phyloP scores from a whole-genome alignment of 2,888 invertebrate genomes.

The Polydrusus cervinus region DNA sequence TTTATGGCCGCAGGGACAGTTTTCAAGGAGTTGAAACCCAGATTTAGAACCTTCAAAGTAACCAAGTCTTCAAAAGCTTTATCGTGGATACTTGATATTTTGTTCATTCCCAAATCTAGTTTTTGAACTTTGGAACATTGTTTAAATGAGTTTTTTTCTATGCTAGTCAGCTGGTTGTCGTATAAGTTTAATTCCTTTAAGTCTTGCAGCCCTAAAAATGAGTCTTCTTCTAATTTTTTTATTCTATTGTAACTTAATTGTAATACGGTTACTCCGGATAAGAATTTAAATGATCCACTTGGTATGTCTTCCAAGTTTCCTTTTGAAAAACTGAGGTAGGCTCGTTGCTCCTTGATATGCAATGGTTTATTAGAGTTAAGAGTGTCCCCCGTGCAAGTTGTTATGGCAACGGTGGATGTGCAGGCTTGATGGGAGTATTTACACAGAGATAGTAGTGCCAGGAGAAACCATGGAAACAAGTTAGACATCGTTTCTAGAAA shows the following conservation, averaged over 20 bases:
- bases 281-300: conserved; percentile 28
- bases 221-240: conserved; percentile 49
- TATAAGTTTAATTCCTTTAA: conserved; percentile 58
- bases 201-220: conserved; percentile 51
- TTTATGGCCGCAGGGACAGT: conserved; percentile 59
- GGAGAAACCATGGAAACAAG: neutral
- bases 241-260: conserved; percentile 60
- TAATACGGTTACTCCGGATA: conserved; percentile 50
- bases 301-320: conserved; percentile 41
- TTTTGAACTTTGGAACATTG: conserved; percentile 51
- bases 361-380: conserved; percentile 31
- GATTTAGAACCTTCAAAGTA: conserved; percentile 60
- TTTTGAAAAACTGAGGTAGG: conserved; percentile 32
- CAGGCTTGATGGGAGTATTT: conserved; percentile 21
- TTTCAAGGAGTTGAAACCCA: conserved; percentile 62
- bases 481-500: too few relatives aligned
- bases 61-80: conserved; percentile 54
- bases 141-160: conserved; percentile 36
- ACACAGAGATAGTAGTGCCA: neutral
- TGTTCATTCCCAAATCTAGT: conserved; percentile 62
- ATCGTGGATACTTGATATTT: conserved; percentile 52
- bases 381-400: conserved; percentile 61
- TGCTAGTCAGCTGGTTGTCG: conserved; percentile 56
- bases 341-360: conserved; percentile 45
- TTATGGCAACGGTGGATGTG: conserved; percentile 35